These are phyloP conservation scores for Tipula vernalis DNA, from an alignment of 2,888 invertebrate species.

Conservation along the genomic window DNA sequence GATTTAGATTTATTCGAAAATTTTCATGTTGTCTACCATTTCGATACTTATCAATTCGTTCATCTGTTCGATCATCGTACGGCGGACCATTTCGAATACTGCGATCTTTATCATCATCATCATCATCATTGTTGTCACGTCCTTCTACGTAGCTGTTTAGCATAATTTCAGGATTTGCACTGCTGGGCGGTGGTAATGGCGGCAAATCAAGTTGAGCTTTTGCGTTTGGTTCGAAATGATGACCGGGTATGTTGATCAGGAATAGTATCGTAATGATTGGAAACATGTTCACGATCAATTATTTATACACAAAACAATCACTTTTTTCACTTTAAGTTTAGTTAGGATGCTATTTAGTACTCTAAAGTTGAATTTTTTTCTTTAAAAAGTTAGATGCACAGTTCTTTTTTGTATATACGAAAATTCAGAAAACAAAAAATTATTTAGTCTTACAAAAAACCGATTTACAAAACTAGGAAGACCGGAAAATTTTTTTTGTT, in stretches of 20 bases:
- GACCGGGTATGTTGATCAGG: not conserved
- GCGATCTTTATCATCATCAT: slow-evolving; percentile 22
- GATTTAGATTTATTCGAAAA: not conserved
- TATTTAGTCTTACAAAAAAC: not conserved
- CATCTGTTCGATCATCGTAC: slow-evolving; percentile 18
- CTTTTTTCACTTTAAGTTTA: not conserved
- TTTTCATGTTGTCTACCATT: slow-evolving; percentile 7
- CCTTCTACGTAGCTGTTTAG: slow-evolving; percentile 27
- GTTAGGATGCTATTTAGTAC: not conserved
- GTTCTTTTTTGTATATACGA: not conserved
- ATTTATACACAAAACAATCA: not conserved
- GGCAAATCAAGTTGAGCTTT: slow-evolving; percentile 43
- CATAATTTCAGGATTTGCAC: slow-evolving; percentile 25
- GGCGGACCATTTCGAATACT: slow-evolving; percentile 30
- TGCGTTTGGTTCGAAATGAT: not conserved
- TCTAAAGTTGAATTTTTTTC: not conserved
- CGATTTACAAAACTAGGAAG: not conserved
- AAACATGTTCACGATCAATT: not conserved
- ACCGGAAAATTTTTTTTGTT: not conserved
- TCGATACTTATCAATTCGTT: slow-evolving; percentile 12
- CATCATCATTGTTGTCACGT: not conserved
- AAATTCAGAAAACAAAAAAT: not conserved
- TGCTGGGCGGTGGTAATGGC: slow-evolving; percentile 32
- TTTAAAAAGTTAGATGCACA: not conserved
- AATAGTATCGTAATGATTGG: not conserved